Base-by-base conservation (phyloP, 2,113 vertebrate genomes). In the Oxygymnocypris stewartii region DNA sequence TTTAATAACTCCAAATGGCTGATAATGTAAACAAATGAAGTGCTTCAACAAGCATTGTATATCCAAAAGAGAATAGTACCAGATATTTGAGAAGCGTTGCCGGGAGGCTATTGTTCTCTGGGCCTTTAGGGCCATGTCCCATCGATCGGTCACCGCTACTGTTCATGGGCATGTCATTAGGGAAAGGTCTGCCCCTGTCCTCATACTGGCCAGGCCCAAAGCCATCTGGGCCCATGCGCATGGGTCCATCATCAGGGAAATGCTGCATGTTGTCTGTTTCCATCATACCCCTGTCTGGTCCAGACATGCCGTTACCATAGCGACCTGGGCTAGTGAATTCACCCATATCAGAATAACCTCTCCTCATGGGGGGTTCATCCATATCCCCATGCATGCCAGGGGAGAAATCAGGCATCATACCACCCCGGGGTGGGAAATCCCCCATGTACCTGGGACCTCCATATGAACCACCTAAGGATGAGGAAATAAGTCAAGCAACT, bases 21-120 rank as follows among this genome's bases (percentile, higher is more conserved):
- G 2, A 67, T 18, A 23, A 85, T 12, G 1, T 11, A 59, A 42
- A 57, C 13, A 2, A 4, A 0, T 47, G 7, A 82, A 51, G 25
- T 9, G 31, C n/a, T 40, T 31, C 4, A 18, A 18, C 25, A 69
- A 25, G 20, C n/a, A 80, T 13, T 2, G 12, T 69, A 28, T n/a
- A 77, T 31, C n/a, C 9, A 51, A 11, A 79, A 76, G 4, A 49
- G 12, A 73, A 28, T 4, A 2, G 0, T 90, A 96, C 95, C 93
- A 96, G 88, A 85, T 94, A 94, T 83, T 84, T 86, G 2, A 96
- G 92, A 44, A 96, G 88, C 2, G 93, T 92, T 44, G 90, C 80
- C 0, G 93, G 91, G 16, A 92, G 89, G 88, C 12, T 93, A 71
- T 84, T 87, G 76, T 59, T 75, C 14, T 93, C 92, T 20, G 88